Conservation (phyloP, 2,113 vertebrate species). For the Salvator merianae region DNA sequence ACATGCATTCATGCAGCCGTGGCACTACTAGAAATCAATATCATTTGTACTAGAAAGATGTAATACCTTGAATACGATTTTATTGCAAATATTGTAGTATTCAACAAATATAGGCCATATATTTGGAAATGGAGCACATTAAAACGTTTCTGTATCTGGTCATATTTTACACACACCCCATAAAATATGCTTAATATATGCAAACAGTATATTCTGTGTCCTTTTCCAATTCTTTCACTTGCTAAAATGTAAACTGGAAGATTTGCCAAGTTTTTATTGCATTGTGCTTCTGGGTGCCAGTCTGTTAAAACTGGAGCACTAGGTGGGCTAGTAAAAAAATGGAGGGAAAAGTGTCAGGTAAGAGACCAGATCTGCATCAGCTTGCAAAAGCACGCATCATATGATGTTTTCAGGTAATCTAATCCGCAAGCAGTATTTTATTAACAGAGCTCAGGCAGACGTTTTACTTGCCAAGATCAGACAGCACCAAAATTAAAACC, state of each 20-base stretch:
- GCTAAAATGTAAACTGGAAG: background rate
- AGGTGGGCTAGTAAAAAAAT: too few relatives aligned
- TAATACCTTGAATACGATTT: background rate
- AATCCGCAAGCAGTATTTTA: too few relatives aligned
- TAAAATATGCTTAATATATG: background rate
- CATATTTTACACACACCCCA: background rate
- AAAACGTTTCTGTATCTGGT: background rate
- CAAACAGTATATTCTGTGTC: background rate
- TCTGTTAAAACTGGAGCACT: background rate
- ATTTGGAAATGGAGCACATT: background rate
- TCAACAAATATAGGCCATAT: background rate
- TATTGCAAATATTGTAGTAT: background rate
- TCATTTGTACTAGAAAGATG: background rate
- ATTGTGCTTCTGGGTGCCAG: background rate
- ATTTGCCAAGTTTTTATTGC: slow-evolving; percentile 1
- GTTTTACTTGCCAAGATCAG: background rate
- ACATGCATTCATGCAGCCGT: background rate
- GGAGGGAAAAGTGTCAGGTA: background rate
- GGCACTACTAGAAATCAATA: too few relatives aligned
- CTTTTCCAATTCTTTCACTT: background rate
- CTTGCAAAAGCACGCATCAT: background rate
- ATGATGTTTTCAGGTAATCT: background rate
- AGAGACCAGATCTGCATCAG: background rate
- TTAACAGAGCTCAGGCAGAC: background rate
- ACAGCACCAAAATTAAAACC: background rate